Base-by-base conservation (phyloP, 2,888 invertebrate genomes). In the Pteria penguin region DNA sequence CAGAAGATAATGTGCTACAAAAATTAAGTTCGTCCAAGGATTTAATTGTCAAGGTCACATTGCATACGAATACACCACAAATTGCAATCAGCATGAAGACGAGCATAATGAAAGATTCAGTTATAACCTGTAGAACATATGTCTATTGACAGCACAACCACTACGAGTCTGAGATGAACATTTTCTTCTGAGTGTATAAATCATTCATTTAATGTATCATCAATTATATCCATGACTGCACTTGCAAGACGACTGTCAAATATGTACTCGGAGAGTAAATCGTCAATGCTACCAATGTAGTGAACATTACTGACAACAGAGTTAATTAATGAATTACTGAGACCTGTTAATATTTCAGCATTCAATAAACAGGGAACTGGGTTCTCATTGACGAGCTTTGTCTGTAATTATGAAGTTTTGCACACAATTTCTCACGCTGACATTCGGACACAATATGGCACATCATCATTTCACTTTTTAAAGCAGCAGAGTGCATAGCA, bases 271-370 rank as follows among this genome's bases (percentile, higher is more conserved):
- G 63, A 63, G 33, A 63, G 22, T 63, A 63, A 24, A 63, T 63
- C 63, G 4, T 33, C 63, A 24, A 63, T 33, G 32, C 33, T 36
- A 32, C 63, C 36, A 33, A 63, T 63, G 36, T 63, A 63, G 24
- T 63, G 63, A 33, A 63, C 63, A 63, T 63, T 33, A 22, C 22
- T 63, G 5, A 63, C 63, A 63, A 63, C 22, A 4, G 63, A 63
- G 18, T 63, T 36, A 63, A 63, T 63, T 14, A 63, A 63, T 63
- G 36, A 63, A 63, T 63, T 14, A 33, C 63, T 63, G 14, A 63
- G 33, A 26, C 63, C 63, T 33, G 63, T 33, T n/a, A 57, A 2
- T 5, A 57, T 57, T 18, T 57, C 22, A 18, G 22, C 22, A 8
- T 24, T 24, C 11, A 57, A 57, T 8, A 57, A 26, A 57, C 26